Percentiles rank a stretch among this genome's conserved stretches.
phyloP scores from a whole-genome alignment of 92 coral and sea anemone species.

The Muricea muricata region DNA sequence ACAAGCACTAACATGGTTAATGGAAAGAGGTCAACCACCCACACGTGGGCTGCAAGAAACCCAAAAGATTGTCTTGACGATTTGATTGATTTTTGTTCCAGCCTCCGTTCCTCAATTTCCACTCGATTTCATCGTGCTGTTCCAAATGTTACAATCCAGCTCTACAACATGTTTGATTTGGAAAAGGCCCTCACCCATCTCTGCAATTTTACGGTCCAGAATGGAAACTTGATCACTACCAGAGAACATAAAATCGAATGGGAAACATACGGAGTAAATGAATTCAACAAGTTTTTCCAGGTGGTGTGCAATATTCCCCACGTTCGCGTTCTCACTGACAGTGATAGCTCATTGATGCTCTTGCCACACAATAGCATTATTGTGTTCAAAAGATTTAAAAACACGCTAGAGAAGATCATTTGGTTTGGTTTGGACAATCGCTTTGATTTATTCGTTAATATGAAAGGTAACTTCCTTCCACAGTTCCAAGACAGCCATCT shows the following conservation, averaged over 20 bases:
- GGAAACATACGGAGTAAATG: background rate
- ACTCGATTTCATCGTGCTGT: slow-evolving; percentile 13
- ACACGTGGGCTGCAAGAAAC: background rate
- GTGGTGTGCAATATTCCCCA: slow-evolving; percentile 5
- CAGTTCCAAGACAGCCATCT: slow-evolving; percentile 28
- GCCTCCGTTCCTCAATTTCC: background rate
- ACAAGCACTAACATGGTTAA: background rate
- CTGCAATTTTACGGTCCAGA: slow-evolving; percentile 10
- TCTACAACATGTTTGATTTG: background rate
- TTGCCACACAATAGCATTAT: slow-evolving; percentile 12
- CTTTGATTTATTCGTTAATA: background rate
- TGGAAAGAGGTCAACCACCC: background rate
- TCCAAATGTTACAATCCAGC: background rate
- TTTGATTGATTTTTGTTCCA: slow-evolving; percentile 13
- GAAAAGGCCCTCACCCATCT: slow-evolving; percentile 20
- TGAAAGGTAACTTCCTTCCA: slow-evolving; percentile 13
- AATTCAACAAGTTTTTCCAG: background rate
- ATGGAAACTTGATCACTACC: background rate
- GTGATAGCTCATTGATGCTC: slow-evolving; percentile 20
- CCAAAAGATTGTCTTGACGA: background rate
- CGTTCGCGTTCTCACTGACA: slow-evolving; percentile 11
- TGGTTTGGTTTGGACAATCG: slow-evolving; percentile 25
- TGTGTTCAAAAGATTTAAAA: slow-evolving; percentile 14
- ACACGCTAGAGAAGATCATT: slow-evolving; percentile 8
- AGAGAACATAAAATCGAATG: background rate